A percentile compares a stretch with the other conserved stretches of the same genome.
Conservation (phyloP, 2,113 vertebrate genomes). For the Centropus bengalensis region DNA sequence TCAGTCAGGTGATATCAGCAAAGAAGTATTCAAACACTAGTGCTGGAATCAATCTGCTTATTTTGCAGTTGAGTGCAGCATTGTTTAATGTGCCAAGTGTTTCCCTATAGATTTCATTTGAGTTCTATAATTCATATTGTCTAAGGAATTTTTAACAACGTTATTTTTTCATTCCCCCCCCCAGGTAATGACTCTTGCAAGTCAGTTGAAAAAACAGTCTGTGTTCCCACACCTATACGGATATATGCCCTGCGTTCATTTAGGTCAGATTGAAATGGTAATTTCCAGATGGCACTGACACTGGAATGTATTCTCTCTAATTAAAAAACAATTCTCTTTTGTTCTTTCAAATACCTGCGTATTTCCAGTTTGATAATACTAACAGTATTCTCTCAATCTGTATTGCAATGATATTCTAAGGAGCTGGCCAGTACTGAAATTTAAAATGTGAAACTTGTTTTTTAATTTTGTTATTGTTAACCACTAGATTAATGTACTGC, state of each 20-base stretch:
- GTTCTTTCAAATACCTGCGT: neutral
- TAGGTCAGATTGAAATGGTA: neutral
- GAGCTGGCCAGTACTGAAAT: neutral
- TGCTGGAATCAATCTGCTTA: neutral
- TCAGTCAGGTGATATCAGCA: neutral
- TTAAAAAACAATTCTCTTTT: neutral
- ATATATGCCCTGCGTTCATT: neutral
- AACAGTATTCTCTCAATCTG: neutral
- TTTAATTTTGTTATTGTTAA: neutral
- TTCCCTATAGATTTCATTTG: neutral
- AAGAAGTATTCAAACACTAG: neutral
- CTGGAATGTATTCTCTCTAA: neutral
- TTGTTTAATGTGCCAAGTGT: neutral
- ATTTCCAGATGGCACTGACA: neutral
- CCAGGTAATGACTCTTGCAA: neutral
- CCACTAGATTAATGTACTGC: neutral
- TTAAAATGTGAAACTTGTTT: neutral
- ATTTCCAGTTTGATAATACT: neutral
- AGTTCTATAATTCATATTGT: neutral
- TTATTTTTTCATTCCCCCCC: neutral
- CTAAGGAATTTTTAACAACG: neutral
- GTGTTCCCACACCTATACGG: neutral
- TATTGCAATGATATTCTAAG: neutral
- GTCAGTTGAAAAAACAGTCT: neutral
- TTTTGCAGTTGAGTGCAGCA: neutral